These are phyloP conservation scores for Alosa sapidissima DNA, from an alignment of 2,797 vertebrate species.

Conservation along the genomic window DNA sequence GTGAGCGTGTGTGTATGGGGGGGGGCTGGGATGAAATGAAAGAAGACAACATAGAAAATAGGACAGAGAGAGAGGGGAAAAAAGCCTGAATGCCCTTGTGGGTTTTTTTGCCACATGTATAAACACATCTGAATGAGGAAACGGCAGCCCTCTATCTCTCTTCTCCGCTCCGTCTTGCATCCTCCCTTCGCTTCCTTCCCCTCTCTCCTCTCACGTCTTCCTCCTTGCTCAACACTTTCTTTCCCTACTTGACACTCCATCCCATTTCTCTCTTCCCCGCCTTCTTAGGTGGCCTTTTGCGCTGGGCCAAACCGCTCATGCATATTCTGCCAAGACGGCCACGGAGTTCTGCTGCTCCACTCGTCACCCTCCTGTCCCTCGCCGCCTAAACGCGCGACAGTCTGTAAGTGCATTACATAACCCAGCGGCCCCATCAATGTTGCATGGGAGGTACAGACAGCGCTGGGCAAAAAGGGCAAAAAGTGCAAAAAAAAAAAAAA, in stretches of 20 bases:
- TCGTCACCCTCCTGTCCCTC: conserved; percentile 36
- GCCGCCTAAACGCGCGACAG: conserved; percentile 53
- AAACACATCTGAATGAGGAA: conserved; percentile 34
- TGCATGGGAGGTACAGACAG: conserved; percentile 37
- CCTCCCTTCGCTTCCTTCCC: not conserved
- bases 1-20: not conserved
- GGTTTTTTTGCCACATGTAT: conserved; percentile 22
- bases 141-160: not conserved
- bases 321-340: conserved; percentile 64
- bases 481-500: conserved; percentile 26
- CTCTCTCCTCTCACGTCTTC: not conserved
- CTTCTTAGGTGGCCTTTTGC: conserved; percentile 54
- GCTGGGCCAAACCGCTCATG: conserved; percentile 55
- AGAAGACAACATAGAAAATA: not conserved
- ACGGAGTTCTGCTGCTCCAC: not conserved
- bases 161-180: not conserved
- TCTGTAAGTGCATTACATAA: conserved; percentile 65
- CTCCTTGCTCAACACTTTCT: not conserved
- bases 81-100: conserved; percentile 16
- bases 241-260: too few species aligned
- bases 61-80: not conserved
- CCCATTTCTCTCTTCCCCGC: conserved; percentile 21
- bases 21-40: not conserved
- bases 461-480: conserved; percentile 40
- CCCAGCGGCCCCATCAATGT: conserved; percentile 48